Conservation (phyloP, 2,888 invertebrate genomes). For the Sabatieria punctata region DNA sequence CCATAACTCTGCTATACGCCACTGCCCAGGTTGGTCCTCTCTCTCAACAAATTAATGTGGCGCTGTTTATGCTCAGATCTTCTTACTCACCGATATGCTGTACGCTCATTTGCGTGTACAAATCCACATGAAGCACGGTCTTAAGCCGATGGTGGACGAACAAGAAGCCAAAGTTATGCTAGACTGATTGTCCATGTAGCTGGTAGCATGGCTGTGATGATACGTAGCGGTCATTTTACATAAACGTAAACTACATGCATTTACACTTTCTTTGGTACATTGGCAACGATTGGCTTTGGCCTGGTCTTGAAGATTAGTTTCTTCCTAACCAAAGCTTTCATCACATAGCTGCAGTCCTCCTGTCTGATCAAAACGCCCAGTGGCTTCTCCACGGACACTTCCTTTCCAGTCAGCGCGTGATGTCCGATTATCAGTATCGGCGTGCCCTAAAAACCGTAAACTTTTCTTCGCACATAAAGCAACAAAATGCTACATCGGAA, state of each 20-base stretch:
- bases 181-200: too few species aligned
- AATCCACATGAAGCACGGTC: conserved; percentile 4
- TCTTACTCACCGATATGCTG: conserved; percentile 8
- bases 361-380: neutral
- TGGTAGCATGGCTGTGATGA: too few species aligned
- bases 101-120: conserved; percentile 4
- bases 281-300: conserved; percentile 3
- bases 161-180: neutral
- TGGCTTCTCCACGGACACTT: neutral
- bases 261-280: too few species aligned
- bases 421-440: neutral
- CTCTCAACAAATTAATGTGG: conserved; percentile 2
- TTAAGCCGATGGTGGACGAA: conserved; percentile 2
- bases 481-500: neutral
- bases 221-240: too few species aligned
- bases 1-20: conserved; percentile 79
- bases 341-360: neutral
- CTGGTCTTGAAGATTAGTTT: conserved; percentile 3
- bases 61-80: conserved; percentile 2
- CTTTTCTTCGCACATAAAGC: neutral
- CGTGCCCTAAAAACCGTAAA: neutral
- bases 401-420: neutral
- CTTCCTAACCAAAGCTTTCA: neutral
- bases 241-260: too few species aligned
- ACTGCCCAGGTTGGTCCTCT: conserved; percentile 52